A percentile compares a stretch with the other conserved stretches of the same genome.
These are phyloP conservation scores for Pipistrellus pygmaeus DNA, from an alignment of 2,797 vertebrate genomes.

Conservation along the genomic window DNA sequence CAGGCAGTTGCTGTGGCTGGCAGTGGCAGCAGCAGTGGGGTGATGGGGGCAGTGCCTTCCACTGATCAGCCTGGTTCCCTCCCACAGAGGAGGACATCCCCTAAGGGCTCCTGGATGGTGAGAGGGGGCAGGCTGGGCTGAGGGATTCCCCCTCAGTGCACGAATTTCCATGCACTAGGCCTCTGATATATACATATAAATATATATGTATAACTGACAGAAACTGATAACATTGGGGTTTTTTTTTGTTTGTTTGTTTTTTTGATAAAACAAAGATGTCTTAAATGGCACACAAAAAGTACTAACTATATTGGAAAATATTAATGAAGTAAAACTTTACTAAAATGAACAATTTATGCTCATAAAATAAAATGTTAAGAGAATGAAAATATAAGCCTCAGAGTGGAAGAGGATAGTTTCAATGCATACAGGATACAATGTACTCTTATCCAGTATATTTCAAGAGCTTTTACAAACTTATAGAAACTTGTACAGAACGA, in stretches of 20 bases:
- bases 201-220: background rate
- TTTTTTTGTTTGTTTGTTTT: background rate
- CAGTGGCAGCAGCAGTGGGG: no score
- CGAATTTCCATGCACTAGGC: no score
- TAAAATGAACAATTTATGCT: background rate
- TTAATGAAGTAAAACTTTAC: background rate
- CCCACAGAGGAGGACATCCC: no score
- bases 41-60: no score
- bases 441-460: background rate
- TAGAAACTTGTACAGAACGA: background rate
- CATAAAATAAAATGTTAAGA: background rate
- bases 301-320: background rate
- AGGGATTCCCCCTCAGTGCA: no score
- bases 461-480: background rate
- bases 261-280: background rate
- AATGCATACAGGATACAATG: background rate
- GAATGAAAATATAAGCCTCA: background rate
- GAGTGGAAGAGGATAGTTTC: background rate
- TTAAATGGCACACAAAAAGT: background rate
- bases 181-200: background rate
- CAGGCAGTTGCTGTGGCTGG: no score
- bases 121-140: no score
- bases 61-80: no score
- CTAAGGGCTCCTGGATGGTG: no score
- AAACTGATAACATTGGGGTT: background rate